A percentile compares a stretch with the other conserved stretches of the same genome.
Evolutionary conservation across 2,113 vertebrate species (phyloP).

Genomic region (Phocoena sinus): DNA sequence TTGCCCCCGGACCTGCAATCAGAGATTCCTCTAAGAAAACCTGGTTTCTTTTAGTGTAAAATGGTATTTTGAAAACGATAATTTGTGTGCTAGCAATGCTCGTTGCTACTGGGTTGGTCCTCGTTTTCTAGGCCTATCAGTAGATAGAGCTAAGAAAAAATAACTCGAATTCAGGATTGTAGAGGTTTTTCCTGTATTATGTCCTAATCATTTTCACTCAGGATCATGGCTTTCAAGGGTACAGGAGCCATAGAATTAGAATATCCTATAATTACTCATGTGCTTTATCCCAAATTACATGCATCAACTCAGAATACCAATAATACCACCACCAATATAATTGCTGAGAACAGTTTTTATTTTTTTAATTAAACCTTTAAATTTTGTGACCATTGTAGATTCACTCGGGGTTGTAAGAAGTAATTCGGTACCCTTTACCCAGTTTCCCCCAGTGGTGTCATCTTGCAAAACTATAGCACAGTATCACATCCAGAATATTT

Average conservation of each 20-base stretch:
- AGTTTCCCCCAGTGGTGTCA: background rate
- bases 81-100: background rate
- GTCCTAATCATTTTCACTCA: background rate
- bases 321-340: background rate
- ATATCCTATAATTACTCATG: background rate
- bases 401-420: background rate
- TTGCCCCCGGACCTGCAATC: background rate
- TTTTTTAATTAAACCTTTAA: background rate
- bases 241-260: background rate
- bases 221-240: background rate
- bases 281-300: background rate
- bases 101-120: background rate
- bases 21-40: background rate
- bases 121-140: background rate
- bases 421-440: background rate
- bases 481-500: background rate
- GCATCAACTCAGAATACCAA: background rate
- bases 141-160: background rate
- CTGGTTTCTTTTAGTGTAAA: background rate
- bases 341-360: background rate
- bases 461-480: background rate
- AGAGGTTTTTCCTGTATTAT: background rate
- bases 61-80: background rate
- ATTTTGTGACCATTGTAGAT: background rate
- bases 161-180: background rate